Evolutionary conservation across 2,113 vertebrate species (phyloP).

Genomic region (Aspidoscelis tigris): DNA sequence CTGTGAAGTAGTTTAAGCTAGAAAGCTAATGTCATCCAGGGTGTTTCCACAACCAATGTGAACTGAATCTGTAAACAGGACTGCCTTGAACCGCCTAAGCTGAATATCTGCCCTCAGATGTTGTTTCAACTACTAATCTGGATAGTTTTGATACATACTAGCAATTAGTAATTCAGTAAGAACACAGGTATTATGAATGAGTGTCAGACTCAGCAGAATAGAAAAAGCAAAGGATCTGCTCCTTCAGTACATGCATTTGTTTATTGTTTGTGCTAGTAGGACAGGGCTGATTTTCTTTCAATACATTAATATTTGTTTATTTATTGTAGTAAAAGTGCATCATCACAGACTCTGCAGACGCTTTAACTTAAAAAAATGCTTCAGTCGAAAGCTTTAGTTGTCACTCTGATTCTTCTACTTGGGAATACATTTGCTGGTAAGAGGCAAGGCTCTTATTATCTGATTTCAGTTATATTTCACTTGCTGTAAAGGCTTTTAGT

Average conservation of each 20-base stretch:
- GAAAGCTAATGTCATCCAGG: too few relatives aligned
- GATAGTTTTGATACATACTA: not conserved
- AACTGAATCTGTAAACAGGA: too few relatives aligned
- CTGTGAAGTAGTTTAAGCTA: too few relatives aligned
- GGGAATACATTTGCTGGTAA: conserved; percentile 57
- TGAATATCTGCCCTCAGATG: too few relatives aligned
- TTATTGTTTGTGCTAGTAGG: not conserved
- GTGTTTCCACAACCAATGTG: too few relatives aligned
- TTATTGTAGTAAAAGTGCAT: conserved; percentile 35
- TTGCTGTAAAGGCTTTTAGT: not conserved
- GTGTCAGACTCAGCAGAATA: not conserved
- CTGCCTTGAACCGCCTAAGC: too few relatives aligned
- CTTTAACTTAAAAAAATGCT: conserved; percentile 57
- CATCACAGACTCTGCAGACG: conserved; percentile 1
- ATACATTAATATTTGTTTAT: not conserved
- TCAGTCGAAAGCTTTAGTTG: conserved; percentile 58
- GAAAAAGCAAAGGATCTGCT: not conserved
- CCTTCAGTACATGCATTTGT: not conserved
- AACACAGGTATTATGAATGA: too few relatives aligned
- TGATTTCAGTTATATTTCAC: not conserved
- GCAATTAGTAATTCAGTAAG: not conserved
- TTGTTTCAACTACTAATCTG: too few relatives aligned
- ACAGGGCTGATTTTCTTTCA: conserved; percentile 30
- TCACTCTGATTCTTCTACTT: conserved; percentile 66
- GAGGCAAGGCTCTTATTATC: conserved; percentile 32